Base-by-base conservation (phyloP, 2,888 invertebrate species). In the Hyles lineata region DNA sequence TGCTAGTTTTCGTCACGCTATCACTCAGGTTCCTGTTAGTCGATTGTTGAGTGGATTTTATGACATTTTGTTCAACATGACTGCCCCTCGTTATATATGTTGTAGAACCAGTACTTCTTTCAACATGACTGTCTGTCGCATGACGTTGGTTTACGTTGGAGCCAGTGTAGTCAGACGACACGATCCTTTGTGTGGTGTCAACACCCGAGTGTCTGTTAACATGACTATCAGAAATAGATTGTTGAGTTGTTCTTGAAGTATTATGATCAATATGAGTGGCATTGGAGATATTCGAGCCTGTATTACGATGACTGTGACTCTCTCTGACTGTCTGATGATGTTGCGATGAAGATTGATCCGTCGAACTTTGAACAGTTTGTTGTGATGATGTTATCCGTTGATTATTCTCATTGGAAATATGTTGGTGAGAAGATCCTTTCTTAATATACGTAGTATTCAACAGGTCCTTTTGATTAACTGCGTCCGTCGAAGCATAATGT, bases 1-100 rank as follows among this genome's bases (percentile, higher is more conserved):
- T 88, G 77, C 95, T 95, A 29, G 92, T 95, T 77, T 92, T 90
- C 58, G 95, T 93, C 23, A 94, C 93, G 77, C 83, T 94, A 83
- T 87, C 95, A 78, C 89, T 95, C 79, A 89, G 85, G 84, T 80
- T 95, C 85, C 88, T 92, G 79, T 85, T 93, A 77, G 81, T 83
- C 74, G 87, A 88, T 80, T 92, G 89, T 73, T 91, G 90, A 61
- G 86, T 86, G 70, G 90, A 86, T 70, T 81, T 87, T 74, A 88
- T 85, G 69, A 78, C 80, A 73, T 87, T 85, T 75, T 87, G 86
- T 82, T 87, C 86, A 8, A 79, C 73, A 70, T 88, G 86, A 43
- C 80, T 88, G 70, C 81, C 85, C 74, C 80, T 87, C 43, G 84
- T 82, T 17, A 82, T 71, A 74, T 85, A 80, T 60, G 82, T 80